Base-by-base conservation (phyloP, 2,113 vertebrate species). In the Platichthys flesus region DNA sequence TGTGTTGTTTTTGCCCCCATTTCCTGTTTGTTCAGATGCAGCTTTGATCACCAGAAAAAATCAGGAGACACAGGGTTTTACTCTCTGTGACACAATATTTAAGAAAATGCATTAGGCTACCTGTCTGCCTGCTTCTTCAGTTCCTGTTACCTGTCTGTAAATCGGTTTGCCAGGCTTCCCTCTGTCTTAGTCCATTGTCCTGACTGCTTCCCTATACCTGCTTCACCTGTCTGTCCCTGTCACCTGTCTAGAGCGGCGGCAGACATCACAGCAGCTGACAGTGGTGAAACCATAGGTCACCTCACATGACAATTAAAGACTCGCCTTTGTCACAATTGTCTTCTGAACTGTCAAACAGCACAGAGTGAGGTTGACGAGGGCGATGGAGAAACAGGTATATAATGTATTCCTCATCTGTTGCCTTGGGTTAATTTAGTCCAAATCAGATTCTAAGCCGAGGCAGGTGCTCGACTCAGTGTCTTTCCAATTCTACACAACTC, bases 41-140 rank as follows among this genome's bases (percentile, higher is more conserved):
- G 35, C 69, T 84, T 85, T 85, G 68, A 79, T 83, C 74, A 68
- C 23, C 55, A 52, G 4, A 67, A 56, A 59, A 75, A 78, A 40
- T 40, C 49, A 31, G 56, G 40, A 84, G 60, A 14, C 23, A 9
- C 4, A 31, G 45, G 45, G 47, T 51, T 51, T 51, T 51, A 20
- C 47, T 51, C 5, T 51, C 47, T 51, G 4, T 51, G 15, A 51
- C 47, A 20, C 47, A 7, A 18, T 15, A 51, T 18, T 18, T 49
- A 16, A 18, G 18, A 24, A 18, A 18, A 49, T 49, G 5, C n/a
- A 65, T 74, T 61, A 57, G 28, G 54, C 23, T 42, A 31, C 67
- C 20, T 40, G 66, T 61, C 37, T 72, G 15, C 26, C 62, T 23
- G 49, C 52, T 28, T 64, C 45, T 13, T 35, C 35, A 35, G 35